Evolutionary conservation across 2,113 vertebrate species (phyloP), one percentile per base, ranked within the genome.

Genomic region (Salvelinus alpinus): DNA sequence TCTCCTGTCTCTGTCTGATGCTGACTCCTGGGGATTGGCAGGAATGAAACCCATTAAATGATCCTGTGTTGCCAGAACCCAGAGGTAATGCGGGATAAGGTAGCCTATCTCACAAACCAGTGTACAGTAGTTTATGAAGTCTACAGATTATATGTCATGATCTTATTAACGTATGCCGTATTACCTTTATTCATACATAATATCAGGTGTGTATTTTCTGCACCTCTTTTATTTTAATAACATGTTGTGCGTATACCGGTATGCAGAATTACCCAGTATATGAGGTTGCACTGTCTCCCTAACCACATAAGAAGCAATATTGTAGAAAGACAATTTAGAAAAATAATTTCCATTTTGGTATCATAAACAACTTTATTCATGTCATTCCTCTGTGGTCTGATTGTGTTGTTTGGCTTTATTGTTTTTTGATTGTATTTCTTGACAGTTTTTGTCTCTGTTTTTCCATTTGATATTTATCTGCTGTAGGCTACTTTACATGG

Each of bases 11-110:
- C 77, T 74, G 81, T 86, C 76, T 88, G 67, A 69, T 87, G 85
- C 80, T 82, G 86, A 86, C 92, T 91, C 86, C 77, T 80, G 89
- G 88, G 91, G 85, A 91, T 88, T 86, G 90, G 80, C 88, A 90
- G 89, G 51, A 86, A 88, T 87, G 87, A 91, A 91, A 85, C 80
- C 89, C 90, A 91, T 93, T 93, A 89, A 91, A 93, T 90, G 79
- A 90, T 88, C 88, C 81, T 80, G 81, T 73, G 86, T 86, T 88
- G 83, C 91, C 88, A 79, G 77, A 87, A 68, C 80, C 86, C 87
- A 3, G 65, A 89, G 85, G 90, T 82, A 65, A 78, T 22, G 82
- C 72, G 83, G 76, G 81, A 73, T 88, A 81, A 90, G 73, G 84
- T 87, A 69, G 77, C 64, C 68, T 84, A 84, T 86, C 75, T 86